These are phyloP conservation scores for Oryzias dopingdopingensis DNA, from an alignment of 2,797 vertebrate genomes.

Conservation along the genomic window DNA sequence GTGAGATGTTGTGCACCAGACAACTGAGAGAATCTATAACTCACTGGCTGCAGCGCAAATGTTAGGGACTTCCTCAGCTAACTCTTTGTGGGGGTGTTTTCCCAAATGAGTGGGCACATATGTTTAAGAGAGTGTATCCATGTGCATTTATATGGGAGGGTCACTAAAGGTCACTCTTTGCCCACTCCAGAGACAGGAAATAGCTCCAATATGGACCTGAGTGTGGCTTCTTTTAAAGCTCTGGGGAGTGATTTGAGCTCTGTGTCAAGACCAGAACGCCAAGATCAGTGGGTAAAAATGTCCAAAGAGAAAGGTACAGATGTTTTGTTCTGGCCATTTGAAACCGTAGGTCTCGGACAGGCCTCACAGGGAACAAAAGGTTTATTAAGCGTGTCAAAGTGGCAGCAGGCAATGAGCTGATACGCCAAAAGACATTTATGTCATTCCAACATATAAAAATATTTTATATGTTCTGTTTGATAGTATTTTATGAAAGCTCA, in stretches of 20 bases:
- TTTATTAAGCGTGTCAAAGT: conserved; percentile 62
- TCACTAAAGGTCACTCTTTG: conserved; percentile 61
- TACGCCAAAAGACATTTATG: conserved; percentile 35
- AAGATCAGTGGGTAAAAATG: conserved; percentile 63
- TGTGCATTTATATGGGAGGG: conserved; percentile 47
- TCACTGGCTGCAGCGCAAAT: conserved; percentile 42
- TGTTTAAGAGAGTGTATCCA: conserved; percentile 25
- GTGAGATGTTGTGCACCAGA: conserved; percentile 29
- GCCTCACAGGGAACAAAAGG: conserved; percentile 34
- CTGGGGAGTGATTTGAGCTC: conserved; percentile 66
- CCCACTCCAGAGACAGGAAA: conserved; percentile 78
- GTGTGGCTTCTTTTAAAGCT: conserved; percentile 59
- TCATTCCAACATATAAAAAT: conserved; percentile 15
- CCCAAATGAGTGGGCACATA: conserved; percentile 28
- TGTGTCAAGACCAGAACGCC: conserved; percentile 55
- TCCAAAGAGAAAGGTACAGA: conserved; percentile 69
- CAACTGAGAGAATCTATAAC: conserved; percentile 48
- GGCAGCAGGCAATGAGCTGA: conserved; percentile 31
- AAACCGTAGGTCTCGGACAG: conserved; percentile 43
- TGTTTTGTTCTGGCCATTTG: conserved; percentile 54
- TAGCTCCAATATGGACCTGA: conserved; percentile 75
- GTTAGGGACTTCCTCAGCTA: conserved; percentile 45
- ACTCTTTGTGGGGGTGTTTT: conserved; percentile 44
- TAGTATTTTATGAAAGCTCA: background rate
- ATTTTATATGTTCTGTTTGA: background rate